Conservation (phyloP, 30 jellyfish, hydroid and myxozoan genomes). For the Aurelia aurita region DNA sequence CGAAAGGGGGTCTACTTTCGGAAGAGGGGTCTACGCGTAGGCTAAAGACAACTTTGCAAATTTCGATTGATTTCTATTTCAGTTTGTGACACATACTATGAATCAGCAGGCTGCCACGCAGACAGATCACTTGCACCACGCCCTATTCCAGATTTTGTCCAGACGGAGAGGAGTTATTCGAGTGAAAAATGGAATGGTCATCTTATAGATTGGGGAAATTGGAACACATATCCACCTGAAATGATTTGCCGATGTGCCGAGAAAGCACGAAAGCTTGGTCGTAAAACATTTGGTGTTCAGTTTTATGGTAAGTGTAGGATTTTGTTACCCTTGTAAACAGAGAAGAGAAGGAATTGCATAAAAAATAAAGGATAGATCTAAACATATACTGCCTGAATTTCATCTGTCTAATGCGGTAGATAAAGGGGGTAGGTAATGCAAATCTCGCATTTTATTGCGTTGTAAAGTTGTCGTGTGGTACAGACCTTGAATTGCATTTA, state of each 20-base stretch:
- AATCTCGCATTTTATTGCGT: no score
- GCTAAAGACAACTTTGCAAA: not conserved
- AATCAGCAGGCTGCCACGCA: constrained; percentile 70
- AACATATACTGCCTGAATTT: not conserved
- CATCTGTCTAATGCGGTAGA: no score
- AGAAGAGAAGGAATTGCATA: not conserved
- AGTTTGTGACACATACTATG: constrained; percentile 64
- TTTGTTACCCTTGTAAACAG: no score
- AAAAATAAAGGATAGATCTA: not conserved
- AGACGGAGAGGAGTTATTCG: constrained; percentile 63
- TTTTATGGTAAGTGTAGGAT: constrained; percentile 62
- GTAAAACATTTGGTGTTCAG: constrained; percentile 49
- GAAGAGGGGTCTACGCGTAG: not conserved
- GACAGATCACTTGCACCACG: constrained; percentile 56
- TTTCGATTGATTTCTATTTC: not conserved
- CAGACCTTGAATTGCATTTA: no score
- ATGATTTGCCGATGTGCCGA: constrained; percentile 82
- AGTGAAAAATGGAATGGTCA: constrained; percentile 50
- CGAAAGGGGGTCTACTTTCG: not conserved
- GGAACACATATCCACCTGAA: constrained; percentile 69
- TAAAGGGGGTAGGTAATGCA: no score
- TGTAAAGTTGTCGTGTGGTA: no score
- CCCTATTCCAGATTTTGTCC: constrained; percentile 44
- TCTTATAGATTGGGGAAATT: constrained; percentile 58
- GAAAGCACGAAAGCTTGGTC: constrained; percentile 50